Evolutionary conservation across 2,797 vertebrate species (phyloP), one percentile per base, ranked within the genome.

Genomic region (Acanthiza pusilla): DNA sequence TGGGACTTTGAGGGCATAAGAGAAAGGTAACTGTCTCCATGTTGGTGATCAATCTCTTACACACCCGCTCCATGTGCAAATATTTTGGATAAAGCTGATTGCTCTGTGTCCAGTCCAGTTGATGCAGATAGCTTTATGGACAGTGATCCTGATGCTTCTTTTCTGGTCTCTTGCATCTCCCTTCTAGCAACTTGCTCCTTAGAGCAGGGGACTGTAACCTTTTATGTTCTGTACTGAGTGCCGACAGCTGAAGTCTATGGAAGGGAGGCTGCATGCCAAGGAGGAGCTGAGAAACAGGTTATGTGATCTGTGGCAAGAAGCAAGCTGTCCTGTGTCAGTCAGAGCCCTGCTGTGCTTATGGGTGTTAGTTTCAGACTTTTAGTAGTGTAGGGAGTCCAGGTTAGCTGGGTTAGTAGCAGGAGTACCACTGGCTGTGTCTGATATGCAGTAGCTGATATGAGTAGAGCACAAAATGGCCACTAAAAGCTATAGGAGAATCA

Each of bases 41-140:
- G 1, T 17, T 53, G 15, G 11, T 68, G 12, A 13, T 42, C 3
- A 1, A 54, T 70, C 25, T 77, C 10, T 32, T 54, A 7, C 0
- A 1, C 5, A 10, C 14, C 26, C 8, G 51, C 20, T 34, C 22
- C 40, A 16, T 0, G 2, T 11, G 30, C 30, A 62, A 12, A 36
- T 48, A 11, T 5, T 66, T 40, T 72, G 27, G 50, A 30, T 81
- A 50, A 61, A 82, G 19, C 12, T 29, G 27, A 5, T 40, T 79
- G 51, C 26, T 67, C 6, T 70, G 53, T 50, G 15, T 65, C 50
- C 66, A 75, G 40, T 25, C 11, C 13, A 43, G 51, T 1, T 73
- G 67, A 55, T 66, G 36, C 72, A 62, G 53, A 10, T 17, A 62
- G 2, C 68, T 89, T 89, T 47, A 45, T 10, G 40, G 22, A 40